Evolutionary conservation across 2,113 vertebrate genomes (phyloP), one percentile per base, ranked within the genome.

Genomic region (Dunckerocampus dactyliophorus): DNA sequence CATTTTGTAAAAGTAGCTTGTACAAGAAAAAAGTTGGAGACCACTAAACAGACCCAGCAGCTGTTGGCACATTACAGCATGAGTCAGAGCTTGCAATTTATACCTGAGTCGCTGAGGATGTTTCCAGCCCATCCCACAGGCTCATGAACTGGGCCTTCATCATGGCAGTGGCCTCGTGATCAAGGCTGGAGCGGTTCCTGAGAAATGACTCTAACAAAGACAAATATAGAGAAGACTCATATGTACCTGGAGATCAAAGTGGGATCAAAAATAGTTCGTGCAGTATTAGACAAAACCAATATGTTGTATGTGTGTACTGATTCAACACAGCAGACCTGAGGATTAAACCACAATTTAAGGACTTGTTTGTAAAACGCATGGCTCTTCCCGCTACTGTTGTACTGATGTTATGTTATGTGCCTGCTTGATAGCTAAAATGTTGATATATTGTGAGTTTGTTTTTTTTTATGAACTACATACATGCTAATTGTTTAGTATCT

Each of bases 101-200:
- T 55, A 93, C 92, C 91, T 91, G 91, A 59, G 85, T 91, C 69
- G 75, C 78, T 11, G 74, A 11, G 6, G 76, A 71, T 0, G 91
- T 93, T 19, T 91, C 88, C 58, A 93, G 70, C 9, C 92, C 92
- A 21, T 93, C 92, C 92, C 92, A 93, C 56, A 93, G 88, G 60
- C 90, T 92, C 92, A 93, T 92, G 77, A 93, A 93, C 82, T 93
- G 91, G 31, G 92, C 91, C 69, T 93, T 93, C 91, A 93, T 93
- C 91, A 93, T 92, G 56, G 92, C 91, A 1, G 92, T 93, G 66
- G 91, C 90, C 73, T 93, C 92, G 0, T 93, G 92, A 67, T 93
- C 91, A 69, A 86, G 48, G 63, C 86, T 87, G 50, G 91, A 93
- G 50, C 91, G 90, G 59, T 88, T 92, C 71, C 92, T 88, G 47